These are phyloP conservation scores for Myocastor coypus DNA, from an alignment of 2,113 vertebrate species.

Conservation along the genomic window DNA sequence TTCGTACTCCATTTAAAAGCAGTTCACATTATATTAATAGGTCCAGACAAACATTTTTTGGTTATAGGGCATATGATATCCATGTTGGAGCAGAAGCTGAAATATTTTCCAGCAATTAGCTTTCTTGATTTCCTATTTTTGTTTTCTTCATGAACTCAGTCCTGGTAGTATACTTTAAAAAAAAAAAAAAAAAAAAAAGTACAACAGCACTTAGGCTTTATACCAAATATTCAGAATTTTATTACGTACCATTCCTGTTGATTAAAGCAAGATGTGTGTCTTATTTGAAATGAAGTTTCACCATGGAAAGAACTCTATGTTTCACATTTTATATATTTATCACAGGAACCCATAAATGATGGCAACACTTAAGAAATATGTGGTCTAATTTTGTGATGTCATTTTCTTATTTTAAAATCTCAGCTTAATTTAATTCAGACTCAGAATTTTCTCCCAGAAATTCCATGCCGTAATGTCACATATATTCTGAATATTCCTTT, in stretches of 20 bases:
- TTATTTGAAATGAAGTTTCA: slow-evolving; percentile 44
- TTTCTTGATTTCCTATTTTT: slow-evolving; percentile 53
- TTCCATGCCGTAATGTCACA: too few species aligned
- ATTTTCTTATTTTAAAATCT: slow-evolving; percentile 12
- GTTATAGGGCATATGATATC: not conserved
- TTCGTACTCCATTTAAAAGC: slow-evolving; percentile 39
- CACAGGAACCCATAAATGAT: not conserved
- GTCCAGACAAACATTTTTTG: slow-evolving; percentile 16
- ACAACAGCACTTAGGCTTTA: not conserved
- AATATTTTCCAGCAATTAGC: slow-evolving; percentile 59
- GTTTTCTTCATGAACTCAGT: slow-evolving; percentile 16
- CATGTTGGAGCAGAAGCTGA: not conserved
- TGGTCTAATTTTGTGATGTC: not conserved
- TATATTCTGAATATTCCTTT: not conserved
- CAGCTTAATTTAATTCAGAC: not conserved
- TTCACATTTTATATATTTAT: not conserved
- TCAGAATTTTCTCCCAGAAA: not conserved
- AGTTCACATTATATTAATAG: not conserved
- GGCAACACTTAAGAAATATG: slow-evolving; percentile 4
- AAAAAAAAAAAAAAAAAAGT: not conserved
- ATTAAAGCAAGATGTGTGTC: slow-evolving; percentile 57
- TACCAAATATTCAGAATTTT: slow-evolving; percentile 58
- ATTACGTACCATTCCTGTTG: slow-evolving; percentile 13
- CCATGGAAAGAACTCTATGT: not conserved
- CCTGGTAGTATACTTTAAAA: slow-evolving; percentile 5